Percentiles rank a stretch among this genome's conserved stretches.
Conservation (phyloP, 1,140 invertebrate species). For the Aphaenogaster rudis region DNA sequence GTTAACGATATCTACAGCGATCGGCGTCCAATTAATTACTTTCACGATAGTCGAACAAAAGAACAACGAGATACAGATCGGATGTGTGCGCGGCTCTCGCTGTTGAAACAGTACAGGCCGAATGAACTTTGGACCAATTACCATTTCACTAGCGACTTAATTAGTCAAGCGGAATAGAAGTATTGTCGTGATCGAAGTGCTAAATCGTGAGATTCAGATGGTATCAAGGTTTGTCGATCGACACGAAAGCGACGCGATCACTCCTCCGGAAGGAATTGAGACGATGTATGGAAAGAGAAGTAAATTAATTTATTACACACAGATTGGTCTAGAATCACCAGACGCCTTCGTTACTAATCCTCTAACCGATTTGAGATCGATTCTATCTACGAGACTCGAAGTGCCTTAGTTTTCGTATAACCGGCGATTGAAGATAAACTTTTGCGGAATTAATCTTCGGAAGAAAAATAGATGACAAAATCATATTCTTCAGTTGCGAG, state of each 20-base stretch:
- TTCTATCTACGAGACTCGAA: conserved; percentile 1
- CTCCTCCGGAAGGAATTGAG: conserved; percentile 44
- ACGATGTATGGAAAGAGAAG: not conserved
- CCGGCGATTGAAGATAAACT: not conserved
- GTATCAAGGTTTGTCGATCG: conserved; percentile 37
- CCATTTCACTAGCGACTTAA: conserved; percentile 67
- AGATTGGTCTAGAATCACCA: not conserved
- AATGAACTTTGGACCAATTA: conserved; percentile 67
- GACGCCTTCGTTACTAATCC: not conserved
- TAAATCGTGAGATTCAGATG: not conserved
- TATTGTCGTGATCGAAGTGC: conserved; percentile 41
- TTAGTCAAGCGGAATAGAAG: conserved; percentile 62
- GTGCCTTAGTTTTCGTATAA: conserved; percentile 1
- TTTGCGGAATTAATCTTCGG: not conserved
- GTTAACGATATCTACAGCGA: not conserved
- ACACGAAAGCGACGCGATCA: conserved; percentile 26
- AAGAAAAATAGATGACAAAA: not conserved
- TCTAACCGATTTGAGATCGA: not conserved
- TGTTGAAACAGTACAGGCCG: conserved; percentile 5
- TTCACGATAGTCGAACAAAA: conserved; percentile 38
- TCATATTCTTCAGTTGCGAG: not conserved
- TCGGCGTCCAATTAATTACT: conserved; percentile 67
- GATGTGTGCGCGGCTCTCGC: not conserved
- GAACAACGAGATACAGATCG: not conserved
- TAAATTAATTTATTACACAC: not conserved